Base-by-base conservation (phyloP, 2,797 vertebrate genomes). In the Heterohyrax brucei region DNA sequence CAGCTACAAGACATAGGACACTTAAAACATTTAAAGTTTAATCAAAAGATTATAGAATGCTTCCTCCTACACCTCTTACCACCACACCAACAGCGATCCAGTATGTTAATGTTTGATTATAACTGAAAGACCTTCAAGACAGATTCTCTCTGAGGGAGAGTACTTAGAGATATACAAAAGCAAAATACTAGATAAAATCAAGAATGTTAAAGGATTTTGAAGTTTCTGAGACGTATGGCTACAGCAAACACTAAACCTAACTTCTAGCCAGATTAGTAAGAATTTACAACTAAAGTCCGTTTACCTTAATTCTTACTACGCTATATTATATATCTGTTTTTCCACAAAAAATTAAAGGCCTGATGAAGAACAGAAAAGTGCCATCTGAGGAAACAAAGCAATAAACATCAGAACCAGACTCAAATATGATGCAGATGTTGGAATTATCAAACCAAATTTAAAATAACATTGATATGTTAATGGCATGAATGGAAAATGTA, bases 201-300 rank as follows among this genome's bases (percentile, higher is more conserved):
- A 89, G 48, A 18, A 77, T 33, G 59, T 12, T 83, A 83, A 50
- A 87, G 30, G 16, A 94, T 92, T 96, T 80, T 80, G 77, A 94
- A 79, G 30, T 72, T 16, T 86, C 59, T 88, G 50, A 26, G 7
- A 92, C 33, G 28, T 70, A 53, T 48, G 59, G 5, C 21, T 59
- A 78, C 21, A 66, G 59, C 7, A 92, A 87, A 83, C 66, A 83
- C 59, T 87, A 87, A 82, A 75, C 4, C 80, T 24, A 85, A 48
- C 19, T 64, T 10, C 61, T 56, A 56, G 53, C 53, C 53, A 56
- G 53, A 56, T 56, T 56, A 56, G 10, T 56, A 13, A 14, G 53
- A 56, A 56, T 56, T 16, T 56, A 16, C 53, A 56, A 56, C 53
- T 56, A 56, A 56, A 56, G 13, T 56, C 53, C 18, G 18, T 56